Evolutionary conservation across 1,140 invertebrate genomes (phyloP), one percentile per base, ranked within the genome.

Genomic region (Helicorthomorpha holstii): DNA sequence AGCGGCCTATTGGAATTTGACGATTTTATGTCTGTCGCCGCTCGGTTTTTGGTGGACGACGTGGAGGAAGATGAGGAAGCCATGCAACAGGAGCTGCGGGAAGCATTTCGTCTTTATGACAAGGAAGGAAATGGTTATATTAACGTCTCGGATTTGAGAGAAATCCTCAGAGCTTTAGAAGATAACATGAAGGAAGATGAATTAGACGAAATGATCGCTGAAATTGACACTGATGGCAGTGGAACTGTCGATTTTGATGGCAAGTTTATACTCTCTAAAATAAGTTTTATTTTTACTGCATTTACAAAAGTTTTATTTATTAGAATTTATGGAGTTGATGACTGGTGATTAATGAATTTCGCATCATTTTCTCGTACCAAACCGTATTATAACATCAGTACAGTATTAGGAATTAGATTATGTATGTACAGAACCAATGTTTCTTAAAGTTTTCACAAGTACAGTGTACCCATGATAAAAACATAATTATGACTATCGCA

Each of bases 1-100:
- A 92, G 88, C 45, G 91, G 91, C 44, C 80, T 89, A 62, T 73
- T 95, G 57, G 91, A 95, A 69, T 95, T 95, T 69, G 84, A 85
- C 57, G 91, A 95, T 69, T 95, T 95, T 73, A 81, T 93, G 24
- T 85, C 87, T 45, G 73, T 95, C 57, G 89, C 88, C 26, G 84
- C 86, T 58, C 88, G 91, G 69, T 93, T 92, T 73, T 88, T 92
- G 66, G 85, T 91, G 65, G 88, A 92, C 69, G 88, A 92, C 65
- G 91, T 48, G 65, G 88, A 93, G 69, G 88, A 92, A 65, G 91
- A 95, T 62, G 85, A 85, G 54, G 90, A 93, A 69, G 89, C 82
- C 1, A 69, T 85, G 27, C 80, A 83, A 60, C 79, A 80, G 52
- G 80, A 82, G 64, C 64, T 82, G 2, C 82, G 82, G 61, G 79